Evolutionary conservation across 1,140 invertebrate species (phyloP), one percentile per base, ranked within the genome.

Genomic region (Hyles vespertilio): DNA sequence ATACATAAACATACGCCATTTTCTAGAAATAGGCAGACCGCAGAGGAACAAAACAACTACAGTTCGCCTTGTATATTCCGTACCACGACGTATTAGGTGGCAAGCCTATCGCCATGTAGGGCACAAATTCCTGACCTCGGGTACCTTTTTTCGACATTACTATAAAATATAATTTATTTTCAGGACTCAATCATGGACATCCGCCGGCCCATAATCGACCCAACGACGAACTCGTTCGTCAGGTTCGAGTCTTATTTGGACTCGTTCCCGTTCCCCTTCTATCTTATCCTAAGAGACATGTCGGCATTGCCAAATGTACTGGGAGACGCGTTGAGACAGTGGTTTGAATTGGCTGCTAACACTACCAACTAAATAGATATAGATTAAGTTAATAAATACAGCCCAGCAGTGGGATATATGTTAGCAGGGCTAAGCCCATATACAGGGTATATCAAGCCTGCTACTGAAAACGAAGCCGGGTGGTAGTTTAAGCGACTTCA

Each of bases 191-290:
- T 99, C 75, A 91, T 98, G 73, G 97, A 99, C 75, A 97, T 99
- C 64, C 92, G 93, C 67, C 91, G 93, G 70, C 93, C 96, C 10
- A 80, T 94, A 5, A 94, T 97, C 71, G 91, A 77, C 89, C 91
- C 64, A 89, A 92, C 62, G 89, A 95, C 89, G 86, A 92, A 73
- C 92, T 93, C 9, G 53, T 83, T 77, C 63, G 70, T 67, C 59
- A 78, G 76, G 34, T 85, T 92, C 46, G 81, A 89, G 36, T 89
- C 78, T 0, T 99, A 99, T 82, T 94, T 99, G 91, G 97, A 99
- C 69, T 92, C 91, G 62, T 99, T 99, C 86, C 98, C 98, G 5
- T 99, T 99, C 81, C 98, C 98, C n/a, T 99, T 98, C 90, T 99
- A 99, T 84, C 92, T 99, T 32, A 96, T 99, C 69, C 91, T 99